Evolutionary conservation across 2,888 invertebrate genomes (phyloP).

Genomic region (Chaetogeoica ovagalla): DNA sequence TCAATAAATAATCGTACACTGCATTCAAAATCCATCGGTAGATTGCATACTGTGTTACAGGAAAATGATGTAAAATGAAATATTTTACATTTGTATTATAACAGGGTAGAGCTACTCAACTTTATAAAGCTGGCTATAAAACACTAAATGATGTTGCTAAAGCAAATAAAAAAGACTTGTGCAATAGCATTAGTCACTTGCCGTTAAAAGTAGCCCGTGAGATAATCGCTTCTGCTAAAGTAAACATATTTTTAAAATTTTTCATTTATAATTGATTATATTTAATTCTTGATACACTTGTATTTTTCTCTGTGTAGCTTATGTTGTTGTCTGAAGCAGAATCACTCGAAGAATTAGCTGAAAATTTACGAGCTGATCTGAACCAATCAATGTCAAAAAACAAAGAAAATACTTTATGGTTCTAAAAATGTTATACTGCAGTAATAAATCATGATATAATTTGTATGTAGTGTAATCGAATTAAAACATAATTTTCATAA

Average conservation of each 20-base stretch:
- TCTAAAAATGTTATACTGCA: background rate
- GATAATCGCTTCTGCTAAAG: slow-evolving; percentile 86
- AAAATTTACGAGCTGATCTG: slow-evolving; percentile 70
- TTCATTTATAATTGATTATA: background rate
- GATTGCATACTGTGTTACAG: no score
- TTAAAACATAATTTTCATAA: background rate
- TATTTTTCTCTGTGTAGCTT: slow-evolving; percentile 65
- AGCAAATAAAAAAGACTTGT: slow-evolving; percentile 68
- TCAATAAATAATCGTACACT: no score
- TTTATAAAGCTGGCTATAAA: slow-evolving; percentile 81
- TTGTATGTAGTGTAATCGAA: background rate
- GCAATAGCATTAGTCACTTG: slow-evolving; percentile 71
- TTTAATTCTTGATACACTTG: background rate
- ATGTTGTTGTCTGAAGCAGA: slow-evolving; percentile 83
- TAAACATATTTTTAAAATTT: slow-evolving; percentile 58
- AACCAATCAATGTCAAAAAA: slow-evolving; percentile 44
- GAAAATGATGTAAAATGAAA: slow-evolving; percentile 14
- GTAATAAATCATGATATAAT: background rate
- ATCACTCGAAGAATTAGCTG: slow-evolving; percentile 81
- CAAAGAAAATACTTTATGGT: slow-evolving; percentile 38
- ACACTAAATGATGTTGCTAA: slow-evolving; percentile 76
- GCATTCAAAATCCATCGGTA: background rate
- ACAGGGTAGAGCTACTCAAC: slow-evolving; percentile 80
- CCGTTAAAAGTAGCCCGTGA: slow-evolving; percentile 74
- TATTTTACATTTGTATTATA: slow-evolving; percentile 54